Base-by-base conservation (phyloP, 2,888 invertebrate genomes). In the Heliconius sara region DNA sequence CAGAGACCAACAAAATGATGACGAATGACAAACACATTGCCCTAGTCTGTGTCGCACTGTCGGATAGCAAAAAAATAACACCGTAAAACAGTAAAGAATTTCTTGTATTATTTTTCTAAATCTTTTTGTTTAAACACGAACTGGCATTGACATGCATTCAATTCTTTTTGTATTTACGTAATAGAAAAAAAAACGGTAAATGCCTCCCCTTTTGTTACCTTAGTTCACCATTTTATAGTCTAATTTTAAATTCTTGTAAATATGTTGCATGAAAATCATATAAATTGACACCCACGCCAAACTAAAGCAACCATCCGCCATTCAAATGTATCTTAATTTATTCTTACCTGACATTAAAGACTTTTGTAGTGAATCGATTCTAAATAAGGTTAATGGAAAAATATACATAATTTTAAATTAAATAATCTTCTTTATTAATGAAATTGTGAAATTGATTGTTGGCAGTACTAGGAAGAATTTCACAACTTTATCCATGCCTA, bases 241-340 rank as follows among this genome's bases (percentile, higher is more conserved):
- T n/a, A 68, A 68, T 43, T 68, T 68, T 68, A 43, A 30, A 43
- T 43, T 65, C 27, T 25, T 25, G 25, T 13, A 5, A 63, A 39
- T 43, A 39, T 22, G 9, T 39, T 43, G n/a, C 22, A 43, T 43
- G 43, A 70, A 70, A 43, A 70, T 70, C n/a, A 43, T 43, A 43
- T 70, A 70, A 70, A 43, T 71, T 47, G 9, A 71, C 70, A 71
- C 70, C 70, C 27, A 72, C 72, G 30, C 72, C n/a, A 30, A 22
- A 30, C 22, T 30, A 57, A 27, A 72, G 52, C 68, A 43, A n/a
- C 22, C n/a, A n/a, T 39, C 68, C 12, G n/a, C 72, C 22, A 72
- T 30, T 19, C 72, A 34, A 27, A 27, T 27, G 27, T 57, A n/a
- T 34, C n/a, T 72, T 72, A 72, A 72, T 34, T 52, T 57, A 72